Evolutionary conservation across 2,113 vertebrate genomes (phyloP).

Genomic region (Sialia sialis): DNA sequence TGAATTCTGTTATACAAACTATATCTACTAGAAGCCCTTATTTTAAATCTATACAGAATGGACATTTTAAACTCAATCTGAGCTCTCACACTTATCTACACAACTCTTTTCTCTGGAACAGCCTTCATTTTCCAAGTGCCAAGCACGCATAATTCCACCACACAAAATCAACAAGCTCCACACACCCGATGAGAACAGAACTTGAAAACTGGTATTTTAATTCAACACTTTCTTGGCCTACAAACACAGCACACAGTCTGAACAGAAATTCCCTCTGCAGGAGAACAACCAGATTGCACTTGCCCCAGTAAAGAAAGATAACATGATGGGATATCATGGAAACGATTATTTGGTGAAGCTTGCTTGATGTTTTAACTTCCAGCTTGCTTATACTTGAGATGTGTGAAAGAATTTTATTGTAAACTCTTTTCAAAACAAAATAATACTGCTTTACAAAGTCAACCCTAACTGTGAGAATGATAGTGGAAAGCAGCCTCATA

Average conservation of each 20-base stretch:
- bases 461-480: not conserved
- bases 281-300: not conserved
- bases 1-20: not conserved
- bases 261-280: not conserved
- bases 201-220: not conserved
- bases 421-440: not conserved
- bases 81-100: not conserved
- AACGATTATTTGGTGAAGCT: not conserved
- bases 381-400: not conserved
- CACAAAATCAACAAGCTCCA: not conserved
- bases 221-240: not conserved
- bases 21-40: not conserved
- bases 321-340: not conserved
- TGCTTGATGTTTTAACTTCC: not conserved
- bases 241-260: not conserved
- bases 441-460: not conserved
- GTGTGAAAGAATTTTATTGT: accelerated
- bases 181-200: not conserved
- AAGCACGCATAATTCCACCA: not conserved
- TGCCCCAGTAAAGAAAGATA: not conserved
- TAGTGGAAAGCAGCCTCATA: accelerated
- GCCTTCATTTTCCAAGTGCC: not conserved
- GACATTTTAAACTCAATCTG: not conserved
- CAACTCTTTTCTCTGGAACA: not conserved
- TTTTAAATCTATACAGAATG: not conserved